Base-by-base conservation (phyloP, 1,140 invertebrate genomes). In the Neocloeon triangulifer region DNA sequence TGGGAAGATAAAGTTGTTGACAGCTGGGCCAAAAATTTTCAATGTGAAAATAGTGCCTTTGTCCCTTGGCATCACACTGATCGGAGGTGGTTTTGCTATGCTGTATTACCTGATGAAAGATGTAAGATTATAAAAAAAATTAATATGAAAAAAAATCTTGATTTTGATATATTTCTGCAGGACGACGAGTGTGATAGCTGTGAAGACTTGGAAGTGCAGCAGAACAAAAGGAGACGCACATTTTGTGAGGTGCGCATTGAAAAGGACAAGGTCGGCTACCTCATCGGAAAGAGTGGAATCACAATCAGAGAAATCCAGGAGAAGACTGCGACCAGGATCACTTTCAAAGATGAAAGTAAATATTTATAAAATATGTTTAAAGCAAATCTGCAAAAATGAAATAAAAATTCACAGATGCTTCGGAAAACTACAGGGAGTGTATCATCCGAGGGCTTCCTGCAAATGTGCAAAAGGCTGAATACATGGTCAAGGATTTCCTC, bases 271-370 rank as follows among this genome's bases (percentile, higher is more conserved):
- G 52, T 65, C 27, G 52, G 55, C 4, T 37, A 42, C 20, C 37
- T 66, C 20, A 66, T 69, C 50, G 76, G 76, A 33, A 57, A 69
- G 38, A 59, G 53, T 36, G 76, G 76, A 5, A 49, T 51, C 8
- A 66, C 64, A 38, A 64, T 81, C 21, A 73, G 71, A 47, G 51
- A 67, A 33, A 66, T 88, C 41, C 64, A 82, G 46, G 52, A 65
- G 26, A 62, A 62, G 39, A 71, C 73, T 1, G 61, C 65, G 22
- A 71, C 76, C 3, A 56, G 54, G 38, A 71, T 86, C 27, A 61
- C 63, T 44, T 78, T 80, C 39, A 48, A 44, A 34, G 43, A 47
- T 32, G 37, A 31, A 31, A 34, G 38, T 44, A 34, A 25, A 14
- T 20, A 5, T 19, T 29, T 23, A 23, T 8, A 23, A 23, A 23